Evolutionary conservation across 2,888 invertebrate species (phyloP).

Genomic region (Nemotelus nigrinus): DNA sequence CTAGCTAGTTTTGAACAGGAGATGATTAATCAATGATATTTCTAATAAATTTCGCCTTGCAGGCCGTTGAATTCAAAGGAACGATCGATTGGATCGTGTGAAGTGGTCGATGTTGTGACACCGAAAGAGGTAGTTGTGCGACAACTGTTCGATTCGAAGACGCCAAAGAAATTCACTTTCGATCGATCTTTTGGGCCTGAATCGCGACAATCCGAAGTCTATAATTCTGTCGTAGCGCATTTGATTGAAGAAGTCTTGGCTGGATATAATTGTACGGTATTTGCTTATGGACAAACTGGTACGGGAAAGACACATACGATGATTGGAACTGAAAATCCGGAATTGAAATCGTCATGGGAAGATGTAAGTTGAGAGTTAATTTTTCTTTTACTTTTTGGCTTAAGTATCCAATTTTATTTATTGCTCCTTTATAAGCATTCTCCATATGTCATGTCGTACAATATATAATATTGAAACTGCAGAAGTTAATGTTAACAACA

Average conservation of each 20-base stretch:
- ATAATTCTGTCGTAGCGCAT: conserved; percentile 86
- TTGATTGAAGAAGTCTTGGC: conserved; percentile 89
- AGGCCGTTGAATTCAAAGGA: conserved; percentile 84
- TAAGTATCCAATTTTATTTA: no score
- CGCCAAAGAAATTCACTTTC: conserved; percentile 81
- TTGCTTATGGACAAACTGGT: conserved; percentile 94
- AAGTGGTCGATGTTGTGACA: conserved; percentile 75
- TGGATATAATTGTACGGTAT: conserved; percentile 98
- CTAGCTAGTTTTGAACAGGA: no score
- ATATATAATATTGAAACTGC: no score
- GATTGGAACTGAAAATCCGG: conserved; percentile 79
- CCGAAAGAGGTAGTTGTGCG: conserved; percentile 76
- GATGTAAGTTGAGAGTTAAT: conserved; percentile 75
- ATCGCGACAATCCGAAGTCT: no score
- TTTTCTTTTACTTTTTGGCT: no score
- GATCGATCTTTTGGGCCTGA: no score
- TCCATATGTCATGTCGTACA: no score
- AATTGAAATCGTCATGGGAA: conserved; percentile 74
- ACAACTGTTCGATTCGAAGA: conserved; percentile 69
- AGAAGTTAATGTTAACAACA: no score
- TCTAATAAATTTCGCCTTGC: conserved; percentile 44
- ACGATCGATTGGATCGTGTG: conserved; percentile 72
- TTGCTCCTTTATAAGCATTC: no score
- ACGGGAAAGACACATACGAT: conserved; percentile 98
- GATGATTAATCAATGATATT: no score